Conservation (phyloP, 2,888 invertebrate species). For the Drosophila buzzatii region DNA sequence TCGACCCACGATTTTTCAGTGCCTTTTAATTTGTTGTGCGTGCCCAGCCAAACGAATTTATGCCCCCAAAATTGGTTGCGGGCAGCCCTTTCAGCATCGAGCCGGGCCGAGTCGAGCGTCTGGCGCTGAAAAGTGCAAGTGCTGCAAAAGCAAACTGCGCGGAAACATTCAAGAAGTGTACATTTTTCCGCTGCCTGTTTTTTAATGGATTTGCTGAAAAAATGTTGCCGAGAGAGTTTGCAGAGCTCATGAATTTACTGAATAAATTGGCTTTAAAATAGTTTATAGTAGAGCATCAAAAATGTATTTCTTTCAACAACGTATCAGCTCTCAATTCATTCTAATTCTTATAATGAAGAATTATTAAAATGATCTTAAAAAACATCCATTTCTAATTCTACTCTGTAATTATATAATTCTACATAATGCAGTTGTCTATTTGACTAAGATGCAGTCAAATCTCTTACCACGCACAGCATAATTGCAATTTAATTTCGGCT, state of each 20-base stretch:
- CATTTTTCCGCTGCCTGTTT: constrained; percentile 43
- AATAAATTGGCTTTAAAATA: constrained; percentile 14
- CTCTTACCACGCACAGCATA: neutral
- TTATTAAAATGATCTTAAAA: too few relatives aligned
- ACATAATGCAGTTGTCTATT: neutral
- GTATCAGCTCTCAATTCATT: neutral
- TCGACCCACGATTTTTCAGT: constrained; percentile 32
- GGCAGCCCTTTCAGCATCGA: constrained; percentile 14
- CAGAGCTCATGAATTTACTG: neutral
- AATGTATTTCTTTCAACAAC: constrained; percentile 27
- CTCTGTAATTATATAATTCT: too few relatives aligned
- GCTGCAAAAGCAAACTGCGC: constrained; percentile 75
- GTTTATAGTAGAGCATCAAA: neutral
- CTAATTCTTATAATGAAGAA: too few relatives aligned
- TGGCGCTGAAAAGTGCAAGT: constrained; percentile 71
- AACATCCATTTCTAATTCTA: too few relatives aligned
- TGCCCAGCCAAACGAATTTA: constrained; percentile 65
- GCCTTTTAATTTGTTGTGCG: constrained; percentile 66
- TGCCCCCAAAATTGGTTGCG: constrained; percentile 61
- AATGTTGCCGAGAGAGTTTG: constrained; percentile 22
- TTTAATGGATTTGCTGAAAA: constrained; percentile 47
- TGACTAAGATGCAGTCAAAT: neutral
- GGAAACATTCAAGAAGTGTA: constrained; percentile 77
- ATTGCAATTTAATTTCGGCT: neutral
- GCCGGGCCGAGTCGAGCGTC: neutral